These are phyloP conservation scores for Nycticorax nycticorax DNA, from an alignment of 2,113 vertebrate species.

Conservation along the genomic window DNA sequence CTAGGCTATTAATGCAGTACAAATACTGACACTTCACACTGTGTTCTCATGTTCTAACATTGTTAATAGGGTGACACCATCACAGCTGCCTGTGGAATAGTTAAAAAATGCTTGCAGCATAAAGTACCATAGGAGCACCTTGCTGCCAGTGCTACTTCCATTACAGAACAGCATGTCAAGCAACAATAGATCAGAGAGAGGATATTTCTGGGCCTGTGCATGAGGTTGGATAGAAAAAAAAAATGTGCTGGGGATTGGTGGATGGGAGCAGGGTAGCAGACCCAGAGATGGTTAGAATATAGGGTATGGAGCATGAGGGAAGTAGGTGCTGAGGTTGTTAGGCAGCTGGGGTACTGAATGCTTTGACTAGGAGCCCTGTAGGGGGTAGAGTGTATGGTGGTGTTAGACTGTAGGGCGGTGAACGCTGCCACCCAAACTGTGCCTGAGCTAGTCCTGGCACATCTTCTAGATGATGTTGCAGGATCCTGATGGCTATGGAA, in stretches of 20 bases:
- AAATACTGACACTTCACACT: background rate
- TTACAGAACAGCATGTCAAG: background rate
- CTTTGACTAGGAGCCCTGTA: background rate
- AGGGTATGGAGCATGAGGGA: background rate
- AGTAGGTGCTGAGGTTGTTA: background rate
- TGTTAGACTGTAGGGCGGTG: background rate
- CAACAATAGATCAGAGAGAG: background rate
- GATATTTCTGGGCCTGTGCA: background rate
- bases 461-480: background rate
- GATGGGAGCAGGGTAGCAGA: background rate
- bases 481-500: background rate
- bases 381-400: rapidly evolving
- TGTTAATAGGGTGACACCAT: background rate
- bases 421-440: background rate
- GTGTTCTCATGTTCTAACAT: background rate
- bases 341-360: background rate
- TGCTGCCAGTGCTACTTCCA: background rate
- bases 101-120: background rate
- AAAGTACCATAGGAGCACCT: background rate
- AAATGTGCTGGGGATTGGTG: background rate
- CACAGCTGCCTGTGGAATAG: background rate
- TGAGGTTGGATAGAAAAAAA: background rate
- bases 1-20: background rate
- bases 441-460: background rate
- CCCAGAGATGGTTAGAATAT: background rate